Base-by-base conservation (phyloP, 2,888 invertebrate species). In the Erpobdella octoculata region DNA sequence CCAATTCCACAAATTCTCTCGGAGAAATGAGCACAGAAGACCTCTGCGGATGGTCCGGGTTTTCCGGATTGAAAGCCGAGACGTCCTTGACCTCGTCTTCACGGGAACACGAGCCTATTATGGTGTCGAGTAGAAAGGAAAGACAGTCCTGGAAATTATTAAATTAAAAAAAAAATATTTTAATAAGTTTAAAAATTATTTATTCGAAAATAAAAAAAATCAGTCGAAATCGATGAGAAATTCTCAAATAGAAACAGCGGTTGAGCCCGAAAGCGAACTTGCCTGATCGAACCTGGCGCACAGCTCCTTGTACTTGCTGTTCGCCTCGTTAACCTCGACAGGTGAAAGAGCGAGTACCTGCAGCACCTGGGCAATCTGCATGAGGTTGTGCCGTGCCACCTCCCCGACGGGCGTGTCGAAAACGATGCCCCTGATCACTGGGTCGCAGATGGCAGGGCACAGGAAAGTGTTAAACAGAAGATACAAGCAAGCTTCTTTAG, bases 401-500 rank as follows among this genome's bases (percentile, higher is more conserved):
- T 91, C 90, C 58, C 92, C 92, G 71, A 97, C 91, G 8, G 93
- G 92, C 0, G 91, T 90, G 80, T 95, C 95, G 3, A 91, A 91
- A 1, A 86, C 85, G 70, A 97, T 90, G 21, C 95, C 96, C 83
- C 93, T 90, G 0, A 92, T 90, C 82, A 96, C 96, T 0, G 97
- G 97, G 85, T 93, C 93, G 66, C 94, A 90, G 71, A 98, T 91
- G 0, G 95, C 96, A 2, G 95, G 95, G 80, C 96, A 97, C 73
- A 98, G 90, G 81, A 95, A 93, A 81, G 91, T 88, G 12, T 91
- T 91, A 81, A 97, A 90, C 35, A 97, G 90, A 73, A 98, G 86
- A 81, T 98, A 96, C 0, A 92, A 91, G 80, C 93, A 91, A 78
- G 96, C 89, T 0, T 88, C 87, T 73, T 83, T 79, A 1, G 85